Conservation (phyloP, 2,888 invertebrate species). For the Zeuzera pyrina region DNA sequence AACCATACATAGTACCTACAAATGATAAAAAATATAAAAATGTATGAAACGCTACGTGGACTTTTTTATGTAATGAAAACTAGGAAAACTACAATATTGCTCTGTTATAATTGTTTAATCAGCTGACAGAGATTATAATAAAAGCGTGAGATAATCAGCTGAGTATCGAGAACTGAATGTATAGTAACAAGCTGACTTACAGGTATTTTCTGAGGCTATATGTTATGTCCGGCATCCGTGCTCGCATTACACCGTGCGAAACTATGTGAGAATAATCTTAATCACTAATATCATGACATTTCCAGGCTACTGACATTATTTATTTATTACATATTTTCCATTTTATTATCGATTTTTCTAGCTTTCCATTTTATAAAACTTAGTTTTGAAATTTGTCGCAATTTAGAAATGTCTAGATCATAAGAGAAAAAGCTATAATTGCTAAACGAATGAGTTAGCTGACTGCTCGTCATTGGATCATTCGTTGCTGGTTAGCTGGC, state of each 20-base stretch:
- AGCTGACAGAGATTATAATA: slow-evolving; percentile 34
- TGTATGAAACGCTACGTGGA: too few species aligned
- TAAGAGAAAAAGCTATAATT: too few species aligned
- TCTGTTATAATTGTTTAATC: too few species aligned
- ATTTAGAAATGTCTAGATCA: too few species aligned
- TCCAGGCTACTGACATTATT: slow-evolving; percentile 25
- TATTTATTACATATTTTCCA: slow-evolving; percentile 18
- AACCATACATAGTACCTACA: too few species aligned
- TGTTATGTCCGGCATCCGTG: slow-evolving; percentile 17
- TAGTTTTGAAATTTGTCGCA: too few species aligned
- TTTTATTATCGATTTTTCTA: slow-evolving; percentile 19
- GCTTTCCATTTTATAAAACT: slow-evolving; percentile 12
- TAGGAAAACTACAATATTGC: too few species aligned
- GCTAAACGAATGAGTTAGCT: too few species aligned
- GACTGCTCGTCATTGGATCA: too few species aligned
- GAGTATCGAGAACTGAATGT: slow-evolving; percentile 6
- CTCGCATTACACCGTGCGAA: slow-evolving; percentile 57
- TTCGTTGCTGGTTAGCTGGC: too few species aligned
- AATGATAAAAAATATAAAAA: too few species aligned
- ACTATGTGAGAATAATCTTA: slow-evolving; percentile 35
- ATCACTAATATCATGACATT: slow-evolving; percentile 9
- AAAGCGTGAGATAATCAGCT: slow-evolving; percentile 39
- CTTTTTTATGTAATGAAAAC: too few species aligned
- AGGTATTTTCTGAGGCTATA: background rate
- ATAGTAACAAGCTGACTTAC: background rate